A percentile compares a stretch with the other conserved stretches of the same genome.
Evolutionary conservation across 2,888 invertebrate species (phyloP).

Genomic region (Drosophila dives): DNA sequence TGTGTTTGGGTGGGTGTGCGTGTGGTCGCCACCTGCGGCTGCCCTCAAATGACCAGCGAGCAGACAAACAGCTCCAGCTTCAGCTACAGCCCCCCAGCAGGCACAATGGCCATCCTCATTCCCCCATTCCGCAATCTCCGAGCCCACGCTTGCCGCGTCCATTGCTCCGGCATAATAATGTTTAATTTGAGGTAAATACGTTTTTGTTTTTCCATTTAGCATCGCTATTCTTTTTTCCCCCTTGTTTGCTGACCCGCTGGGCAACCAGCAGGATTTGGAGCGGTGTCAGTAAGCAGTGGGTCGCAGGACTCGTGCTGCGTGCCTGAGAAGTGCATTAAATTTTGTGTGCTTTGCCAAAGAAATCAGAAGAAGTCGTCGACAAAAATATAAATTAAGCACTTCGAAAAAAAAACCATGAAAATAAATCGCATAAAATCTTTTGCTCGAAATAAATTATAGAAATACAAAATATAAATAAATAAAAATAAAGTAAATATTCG

Average conservation of each 20-base stretch:
- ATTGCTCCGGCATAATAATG: conserved; percentile 80
- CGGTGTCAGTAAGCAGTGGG: conserved; percentile 14
- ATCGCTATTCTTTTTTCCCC: conserved; percentile 21
- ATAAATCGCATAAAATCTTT: conserved; percentile 3
- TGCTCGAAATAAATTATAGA: conserved; percentile 17
- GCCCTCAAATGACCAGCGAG: conserved; percentile 78
- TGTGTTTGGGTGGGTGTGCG: conserved; percentile 22
- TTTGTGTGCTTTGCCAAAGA: conserved; percentile 42
- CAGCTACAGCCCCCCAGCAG: conserved; percentile 4
- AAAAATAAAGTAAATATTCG: background rate
- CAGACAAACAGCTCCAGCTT: conserved; percentile 26
- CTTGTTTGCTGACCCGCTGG: conserved; percentile 45
- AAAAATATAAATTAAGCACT: conserved; percentile 51
- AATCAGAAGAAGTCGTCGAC: conserved; percentile 19
- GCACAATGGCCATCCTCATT: conserved; percentile 17
- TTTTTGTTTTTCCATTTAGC: conserved; percentile 70
- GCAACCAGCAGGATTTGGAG: conserved; percentile 31
- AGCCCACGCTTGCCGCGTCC: conserved; percentile 1
- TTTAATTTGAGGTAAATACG: conserved; percentile 84
- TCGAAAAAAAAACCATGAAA: background rate
- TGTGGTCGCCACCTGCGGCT: conserved; percentile 76
- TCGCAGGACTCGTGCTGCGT: conserved; percentile 31
- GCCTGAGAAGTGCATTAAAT: conserved; percentile 69
- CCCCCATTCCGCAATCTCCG: conserved; percentile 11
- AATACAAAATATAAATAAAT: conserved; percentile 23